Percentiles rank a stretch among this genome's conserved stretches.
phyloP scores from a whole-genome alignment of 2,113 vertebrate genomes.

The Tonatia bakeri region DNA sequence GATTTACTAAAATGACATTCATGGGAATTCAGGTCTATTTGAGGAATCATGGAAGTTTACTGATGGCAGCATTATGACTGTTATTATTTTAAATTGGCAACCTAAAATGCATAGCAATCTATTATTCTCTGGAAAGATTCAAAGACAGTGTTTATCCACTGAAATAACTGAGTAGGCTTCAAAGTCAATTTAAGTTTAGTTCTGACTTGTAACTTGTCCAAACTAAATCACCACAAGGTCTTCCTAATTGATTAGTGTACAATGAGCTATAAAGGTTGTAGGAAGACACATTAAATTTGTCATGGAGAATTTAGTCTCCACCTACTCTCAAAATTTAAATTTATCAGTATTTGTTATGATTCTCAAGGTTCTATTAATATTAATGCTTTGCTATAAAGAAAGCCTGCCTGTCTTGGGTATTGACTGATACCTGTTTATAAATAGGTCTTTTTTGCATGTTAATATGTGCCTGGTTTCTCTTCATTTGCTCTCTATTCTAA shows the following conservation, averaged over 20 bases:
- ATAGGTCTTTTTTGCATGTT: background rate
- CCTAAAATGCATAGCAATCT: conserved; percentile 10
- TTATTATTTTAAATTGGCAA: conserved; percentile 48
- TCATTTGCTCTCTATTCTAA: conserved; percentile 23
- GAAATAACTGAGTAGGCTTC: background rate
- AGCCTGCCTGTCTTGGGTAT: background rate
- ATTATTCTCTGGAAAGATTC: conserved; percentile 26
- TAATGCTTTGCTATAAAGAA: conserved; percentile 46
- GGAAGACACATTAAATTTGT: conserved; percentile 27
- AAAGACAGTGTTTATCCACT: conserved; percentile 36
- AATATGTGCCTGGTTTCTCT: background rate
- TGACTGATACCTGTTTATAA: conserved; percentile 1
- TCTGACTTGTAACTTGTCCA: background rate
- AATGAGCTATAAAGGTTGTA: conserved; percentile 26
- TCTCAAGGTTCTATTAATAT: conserved; percentile 55
- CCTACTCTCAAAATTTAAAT: conserved; percentile 7
- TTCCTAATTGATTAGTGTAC: conserved; percentile 44
- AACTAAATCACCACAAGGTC: conserved; percentile 4
- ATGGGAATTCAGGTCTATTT: conserved; percentile 17
- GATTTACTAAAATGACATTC: conserved; percentile 32
- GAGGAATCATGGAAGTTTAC: conserved; percentile 5
- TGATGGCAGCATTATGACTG: background rate
- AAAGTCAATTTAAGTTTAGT: conserved; percentile 46
- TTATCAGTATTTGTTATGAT: conserved; percentile 40
- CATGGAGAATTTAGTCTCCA: conserved; percentile 40